Evolutionary conservation across 1,140 invertebrate species (phyloP).

Genomic region (Hermetia illucens): DNA sequence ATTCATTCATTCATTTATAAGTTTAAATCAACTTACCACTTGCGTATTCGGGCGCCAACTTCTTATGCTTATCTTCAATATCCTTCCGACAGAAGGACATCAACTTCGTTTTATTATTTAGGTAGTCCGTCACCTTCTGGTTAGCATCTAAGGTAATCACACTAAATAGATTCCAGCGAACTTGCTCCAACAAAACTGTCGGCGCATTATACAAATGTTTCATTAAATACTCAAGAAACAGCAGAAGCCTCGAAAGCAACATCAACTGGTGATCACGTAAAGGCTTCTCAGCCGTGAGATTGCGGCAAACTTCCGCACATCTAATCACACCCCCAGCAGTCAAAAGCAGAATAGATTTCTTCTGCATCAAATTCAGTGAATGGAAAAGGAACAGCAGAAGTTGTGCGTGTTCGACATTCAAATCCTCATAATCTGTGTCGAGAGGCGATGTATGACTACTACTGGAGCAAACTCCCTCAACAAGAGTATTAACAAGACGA

Average conservation of each 20-base stretch:
- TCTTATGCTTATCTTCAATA: conserved; percentile 68
- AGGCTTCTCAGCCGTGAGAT: conserved; percentile 24
- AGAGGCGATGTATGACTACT: conserved; percentile 3
- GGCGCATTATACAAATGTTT: conserved; percentile 87
- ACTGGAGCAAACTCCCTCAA: conserved; percentile 50
- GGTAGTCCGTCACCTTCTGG: conserved; percentile 21
- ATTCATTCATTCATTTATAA: background rate
- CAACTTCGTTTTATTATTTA: conserved; percentile 23
- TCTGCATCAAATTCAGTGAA: conserved; percentile 88
- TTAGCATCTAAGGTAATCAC: conserved; percentile 23
- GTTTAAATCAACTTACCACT: conserved; percentile 12
- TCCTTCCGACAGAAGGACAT: conserved; percentile 35
- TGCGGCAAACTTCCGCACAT: conserved; percentile 47
- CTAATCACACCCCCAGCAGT: conserved; percentile 53
- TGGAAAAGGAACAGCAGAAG: conserved; percentile 88
- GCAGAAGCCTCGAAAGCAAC: conserved; percentile 64
- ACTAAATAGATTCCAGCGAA: conserved; percentile 34
- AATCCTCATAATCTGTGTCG: conserved; percentile 39
- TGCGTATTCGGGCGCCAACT: conserved; percentile 30
- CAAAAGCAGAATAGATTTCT: conserved; percentile 81
- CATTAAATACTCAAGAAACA: conserved; percentile 91
- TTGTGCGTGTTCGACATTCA: conserved; percentile 93
- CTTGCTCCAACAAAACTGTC: conserved; percentile 58
- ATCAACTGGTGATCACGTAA: conserved; percentile 56
- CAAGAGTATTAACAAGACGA: conserved; percentile 70